A percentile compares a stretch with the other conserved stretches of the same genome.
Conservation (phyloP, 2,888 invertebrate genomes). For the Adineta ricciae region DNA sequence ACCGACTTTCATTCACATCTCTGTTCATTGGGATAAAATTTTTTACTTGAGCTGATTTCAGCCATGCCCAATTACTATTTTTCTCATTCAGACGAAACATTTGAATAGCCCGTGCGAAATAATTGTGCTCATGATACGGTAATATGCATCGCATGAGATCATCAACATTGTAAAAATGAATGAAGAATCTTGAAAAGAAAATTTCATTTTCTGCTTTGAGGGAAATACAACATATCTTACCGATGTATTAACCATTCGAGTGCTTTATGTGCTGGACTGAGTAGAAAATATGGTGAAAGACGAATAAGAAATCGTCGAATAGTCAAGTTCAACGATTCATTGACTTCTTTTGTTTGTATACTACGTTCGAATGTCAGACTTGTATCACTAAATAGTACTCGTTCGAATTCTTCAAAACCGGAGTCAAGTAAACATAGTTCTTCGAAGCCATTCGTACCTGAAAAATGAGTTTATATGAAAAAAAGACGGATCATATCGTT, state of each 20-base stretch:
- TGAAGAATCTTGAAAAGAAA: constrained; percentile 59
- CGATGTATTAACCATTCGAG: constrained; percentile 84
- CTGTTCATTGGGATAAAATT: neutral
- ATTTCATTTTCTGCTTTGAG: neutral
- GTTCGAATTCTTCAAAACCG: constrained; percentile 64
- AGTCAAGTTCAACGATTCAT: constrained; percentile 63
- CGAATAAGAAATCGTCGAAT: constrained; percentile 68
- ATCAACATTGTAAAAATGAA: constrained; percentile 76
- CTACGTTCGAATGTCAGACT: constrained; percentile 69
- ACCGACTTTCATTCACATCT: neutral
- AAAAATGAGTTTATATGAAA: constrained; percentile 26
- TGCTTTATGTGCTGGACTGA: constrained; percentile 74
- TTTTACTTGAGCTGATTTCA: constrained; percentile 16
- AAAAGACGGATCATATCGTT: neutral
- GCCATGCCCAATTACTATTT: constrained; percentile 26
- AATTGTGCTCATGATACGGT: constrained; percentile 82
- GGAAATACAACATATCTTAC: constrained; percentile 40
- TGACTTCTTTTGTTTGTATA: constrained; percentile 65
- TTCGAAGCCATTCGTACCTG: constrained; percentile 67
- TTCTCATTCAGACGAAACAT: constrained; percentile 45
- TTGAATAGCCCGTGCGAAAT: constrained; percentile 71
- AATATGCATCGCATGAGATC: constrained; percentile 68
- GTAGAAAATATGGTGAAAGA: constrained; percentile 75
- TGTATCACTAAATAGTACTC: constrained; percentile 65
- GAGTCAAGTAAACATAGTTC: constrained; percentile 67